Evolutionary conservation across 1,140 invertebrate genomes (phyloP).

Genomic region (Cylas formicarius): DNA sequence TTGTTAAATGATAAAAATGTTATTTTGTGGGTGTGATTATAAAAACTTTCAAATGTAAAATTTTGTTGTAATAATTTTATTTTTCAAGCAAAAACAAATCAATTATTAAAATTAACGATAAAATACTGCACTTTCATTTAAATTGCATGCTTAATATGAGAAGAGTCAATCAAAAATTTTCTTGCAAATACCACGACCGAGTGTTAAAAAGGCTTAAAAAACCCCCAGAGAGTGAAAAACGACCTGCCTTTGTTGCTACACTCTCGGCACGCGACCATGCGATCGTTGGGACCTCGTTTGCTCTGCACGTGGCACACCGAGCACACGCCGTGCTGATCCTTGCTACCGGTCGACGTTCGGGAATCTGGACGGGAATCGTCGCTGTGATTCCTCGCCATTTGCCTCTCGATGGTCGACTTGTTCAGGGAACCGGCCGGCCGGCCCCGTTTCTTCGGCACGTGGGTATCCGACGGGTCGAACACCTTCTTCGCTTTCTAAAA

Average conservation of each 20-base stretch:
- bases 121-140: too few relatives aligned
- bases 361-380: slow-evolving; percentile 38
- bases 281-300: slow-evolving; percentile 54
- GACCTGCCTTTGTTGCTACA: slow-evolving; percentile 68
- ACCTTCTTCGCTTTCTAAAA: slow-evolving; percentile 58
- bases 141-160: too few relatives aligned
- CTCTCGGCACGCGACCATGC: slow-evolving; percentile 66
- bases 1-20: too few relatives aligned
- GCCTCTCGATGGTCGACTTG: slow-evolving; percentile 49
- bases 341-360: slow-evolving; percentile 41
- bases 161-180: too few relatives aligned
- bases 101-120: too few relatives aligned
- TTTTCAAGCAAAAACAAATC: too few relatives aligned
- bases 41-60: too few relatives aligned
- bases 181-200: not conserved
- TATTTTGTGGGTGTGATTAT: too few relatives aligned
- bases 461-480: slow-evolving; percentile 71
- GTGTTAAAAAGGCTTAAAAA: not conserved
- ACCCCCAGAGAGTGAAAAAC: slow-evolving; percentile 1
- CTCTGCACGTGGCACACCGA: slow-evolving; percentile 51
- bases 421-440: slow-evolving; percentile 53
- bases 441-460: slow-evolving; percentile 59
- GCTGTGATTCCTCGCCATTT: slow-evolving; percentile 23
- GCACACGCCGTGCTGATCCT: slow-evolving; percentile 49
- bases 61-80: too few relatives aligned